phyloP scores from a whole-genome alignment of 2,113 vertebrate genomes.

The Chaetodon auriga region DNA sequence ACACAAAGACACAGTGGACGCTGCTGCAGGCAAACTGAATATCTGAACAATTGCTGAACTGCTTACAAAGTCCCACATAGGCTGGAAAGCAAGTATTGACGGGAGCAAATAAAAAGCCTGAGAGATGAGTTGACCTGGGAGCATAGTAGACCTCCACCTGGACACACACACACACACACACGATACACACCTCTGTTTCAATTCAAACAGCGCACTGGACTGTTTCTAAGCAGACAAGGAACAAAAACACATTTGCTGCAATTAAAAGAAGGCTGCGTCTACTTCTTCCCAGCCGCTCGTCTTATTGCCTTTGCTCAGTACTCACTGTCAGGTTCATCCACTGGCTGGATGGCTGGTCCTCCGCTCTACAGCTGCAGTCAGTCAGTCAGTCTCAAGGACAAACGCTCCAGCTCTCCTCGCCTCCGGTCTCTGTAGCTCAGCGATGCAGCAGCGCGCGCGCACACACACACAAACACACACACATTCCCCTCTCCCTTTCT shows the following conservation, averaged over 20 bases:
- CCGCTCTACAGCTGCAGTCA: conserved; percentile 79
- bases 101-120: conserved; percentile 53
- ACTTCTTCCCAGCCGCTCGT: conserved; percentile 1
- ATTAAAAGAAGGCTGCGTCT: conserved; percentile 33
- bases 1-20: conserved; percentile 15
- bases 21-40: conserved; percentile 31
- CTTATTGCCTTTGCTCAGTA: conserved; percentile 49
- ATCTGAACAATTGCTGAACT: conserved; percentile 44
- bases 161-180: conserved; percentile 24
- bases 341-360: conserved; percentile 63
- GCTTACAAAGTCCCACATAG: conserved; percentile 54
- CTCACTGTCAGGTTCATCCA: conserved; percentile 78
- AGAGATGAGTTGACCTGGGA: conserved; percentile 67
- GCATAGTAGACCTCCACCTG: conserved; percentile 69
- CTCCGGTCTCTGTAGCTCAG: conserved; percentile 87
- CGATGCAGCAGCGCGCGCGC: conserved; percentile 81
- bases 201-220: conserved; percentile 51
- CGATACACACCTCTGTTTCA: conserved; percentile 21
- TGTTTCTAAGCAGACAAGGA: conserved; percentile 65
- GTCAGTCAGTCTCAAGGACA: conserved; percentile 96
- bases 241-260: conserved; percentile 49
- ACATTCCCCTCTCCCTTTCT: conserved; percentile 16
- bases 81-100: conserved; percentile 34
- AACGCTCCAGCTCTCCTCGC: conserved; percentile 89
- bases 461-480: conserved; percentile 41